These are phyloP conservation scores for Galerucella pusilla DNA, from an alignment of 2,888 invertebrate genomes.

Conservation along the genomic window DNA sequence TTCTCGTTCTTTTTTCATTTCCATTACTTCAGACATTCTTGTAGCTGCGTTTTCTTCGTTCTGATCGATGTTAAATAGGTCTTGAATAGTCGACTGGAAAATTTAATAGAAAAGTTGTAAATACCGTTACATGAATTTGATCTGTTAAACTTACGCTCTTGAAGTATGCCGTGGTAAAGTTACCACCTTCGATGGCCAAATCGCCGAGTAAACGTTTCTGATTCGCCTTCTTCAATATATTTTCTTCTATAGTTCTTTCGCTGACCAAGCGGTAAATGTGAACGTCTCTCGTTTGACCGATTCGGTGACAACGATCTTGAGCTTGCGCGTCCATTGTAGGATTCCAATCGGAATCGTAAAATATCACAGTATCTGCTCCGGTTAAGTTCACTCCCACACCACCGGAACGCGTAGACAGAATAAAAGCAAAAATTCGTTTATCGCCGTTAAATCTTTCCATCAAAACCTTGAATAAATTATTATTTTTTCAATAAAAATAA, in stretches of 20 bases:
- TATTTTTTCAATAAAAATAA: conserved; percentile 44
- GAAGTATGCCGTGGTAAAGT: conserved; percentile 97
- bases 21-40: conserved; percentile 70
- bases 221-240: conserved; percentile 98
- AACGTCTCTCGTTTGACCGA: conserved; percentile 99
- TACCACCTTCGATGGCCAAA: conserved; percentile 98
- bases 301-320: conserved; percentile 96
- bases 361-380: conserved; percentile 98
- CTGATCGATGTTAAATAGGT: conserved; percentile 85
- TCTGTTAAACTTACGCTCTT: conserved; percentile 73
- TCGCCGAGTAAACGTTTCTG: conserved; percentile 96
- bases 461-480: conserved; percentile 69
- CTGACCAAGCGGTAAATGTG: conserved; percentile 98
- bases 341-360: conserved; percentile 99
- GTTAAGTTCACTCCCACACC: conserved; percentile 98
- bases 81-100: conserved; percentile 86
- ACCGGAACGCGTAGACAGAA: conserved; percentile 96
- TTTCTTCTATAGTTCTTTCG: conserved; percentile 98
- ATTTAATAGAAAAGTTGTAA: background rate
- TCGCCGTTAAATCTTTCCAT: conserved; percentile 99
- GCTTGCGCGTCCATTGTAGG: conserved; percentile 99
- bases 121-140: background rate
- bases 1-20: conserved; percentile 64
- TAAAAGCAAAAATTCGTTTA: conserved; percentile 94
- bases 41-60: conserved; percentile 71